Evolutionary conservation across 1,140 invertebrate genomes (phyloP), one percentile per base, ranked within the genome.

Genomic region (Aphelinus certus): DNA sequence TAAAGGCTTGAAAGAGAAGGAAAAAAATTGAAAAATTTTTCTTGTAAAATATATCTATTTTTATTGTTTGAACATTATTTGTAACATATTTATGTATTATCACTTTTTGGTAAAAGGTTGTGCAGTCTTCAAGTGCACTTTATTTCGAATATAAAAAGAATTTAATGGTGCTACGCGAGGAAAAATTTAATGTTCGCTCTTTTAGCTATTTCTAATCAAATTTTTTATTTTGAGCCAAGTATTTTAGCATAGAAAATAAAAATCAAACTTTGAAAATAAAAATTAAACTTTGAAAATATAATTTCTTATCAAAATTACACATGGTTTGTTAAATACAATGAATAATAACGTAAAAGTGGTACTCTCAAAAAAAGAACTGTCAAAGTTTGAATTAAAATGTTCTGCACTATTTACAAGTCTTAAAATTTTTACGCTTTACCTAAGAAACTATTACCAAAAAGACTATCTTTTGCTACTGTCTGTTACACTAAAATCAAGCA

Each of bases 71-170:
- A 26, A 26, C 26, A 26, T 26, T 26, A 26, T 26, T 26, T 26
- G 26, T 26, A 26, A 26, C 26, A 26, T 26, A 26, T 26, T 26
- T 26, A 26, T 73, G 68, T 56, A 75, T 48, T 66, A 49, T 71
- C 26, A 53, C 26, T 62, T 75, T 71, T 53, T 71, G 69, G 63
- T 76, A 72, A 71, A 66, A 62, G 64, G 68, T 68, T 68, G 64
- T 76, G 69, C 75, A 62, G 69, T 72, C 71, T 70, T 61, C 56
- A 76, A 76, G 75, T 76, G 75, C 69, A 76, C 75, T 76, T 76
- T 76, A 76, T 72, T 76, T 72, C 42, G 70, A 72, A 71, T 67
- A 53, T 53, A 60, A 62, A 53, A 70, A 63, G 63, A 68, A 9
- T 43, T 26, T 60, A 73, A 69, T 75, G 75, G 75, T 76, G 75